These are phyloP conservation scores for Pygocentrus nattereri DNA, from an alignment of 2,797 vertebrate genomes.

Conservation along the genomic window DNA sequence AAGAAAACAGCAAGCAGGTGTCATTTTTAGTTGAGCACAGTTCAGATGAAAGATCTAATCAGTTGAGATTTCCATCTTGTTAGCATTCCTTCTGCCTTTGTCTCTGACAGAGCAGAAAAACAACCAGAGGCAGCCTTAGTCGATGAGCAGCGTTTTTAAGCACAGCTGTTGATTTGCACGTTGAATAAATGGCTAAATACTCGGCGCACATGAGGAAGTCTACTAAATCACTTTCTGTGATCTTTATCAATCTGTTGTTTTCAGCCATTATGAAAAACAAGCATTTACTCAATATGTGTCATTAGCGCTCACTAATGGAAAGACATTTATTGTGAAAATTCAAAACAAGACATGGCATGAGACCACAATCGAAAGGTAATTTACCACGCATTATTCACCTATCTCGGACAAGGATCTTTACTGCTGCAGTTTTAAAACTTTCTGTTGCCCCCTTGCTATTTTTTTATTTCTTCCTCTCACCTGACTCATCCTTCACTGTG, in stretches of 20 bases:
- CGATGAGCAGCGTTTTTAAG: conserved; percentile 63
- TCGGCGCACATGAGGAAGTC: conserved; percentile 41
- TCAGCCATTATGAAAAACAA: conserved; percentile 55
- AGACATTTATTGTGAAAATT: conserved; percentile 50
- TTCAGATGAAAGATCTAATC: conserved; percentile 71
- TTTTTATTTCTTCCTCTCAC: conserved; percentile 3
- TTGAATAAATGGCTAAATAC: conserved; percentile 55
- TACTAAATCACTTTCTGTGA: conserved; percentile 61
- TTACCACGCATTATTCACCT: conserved; percentile 41
- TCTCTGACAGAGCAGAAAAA: conserved; percentile 66
- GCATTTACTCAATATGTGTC: conserved; percentile 56
- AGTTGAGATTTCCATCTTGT: conserved; percentile 69
- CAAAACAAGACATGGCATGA: conserved; percentile 46
- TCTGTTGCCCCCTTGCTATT: neutral
- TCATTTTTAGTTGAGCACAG: conserved; percentile 58
- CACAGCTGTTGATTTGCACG: conserved; percentile 61
- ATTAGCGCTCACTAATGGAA: conserved; percentile 48
- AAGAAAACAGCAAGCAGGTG: conserved; percentile 38
- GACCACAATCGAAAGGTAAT: conserved; percentile 44
- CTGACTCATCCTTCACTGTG: conserved; percentile 7
- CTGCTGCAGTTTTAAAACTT: neutral
- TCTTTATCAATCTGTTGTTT: conserved; percentile 59
- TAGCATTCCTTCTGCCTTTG: conserved; percentile 72
- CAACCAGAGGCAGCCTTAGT: conserved; percentile 70
- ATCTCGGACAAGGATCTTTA: conserved; percentile 35